Evolutionary conservation across 2,797 vertebrate species (phyloP).

Genomic region (Catharus ustulatus): DNA sequence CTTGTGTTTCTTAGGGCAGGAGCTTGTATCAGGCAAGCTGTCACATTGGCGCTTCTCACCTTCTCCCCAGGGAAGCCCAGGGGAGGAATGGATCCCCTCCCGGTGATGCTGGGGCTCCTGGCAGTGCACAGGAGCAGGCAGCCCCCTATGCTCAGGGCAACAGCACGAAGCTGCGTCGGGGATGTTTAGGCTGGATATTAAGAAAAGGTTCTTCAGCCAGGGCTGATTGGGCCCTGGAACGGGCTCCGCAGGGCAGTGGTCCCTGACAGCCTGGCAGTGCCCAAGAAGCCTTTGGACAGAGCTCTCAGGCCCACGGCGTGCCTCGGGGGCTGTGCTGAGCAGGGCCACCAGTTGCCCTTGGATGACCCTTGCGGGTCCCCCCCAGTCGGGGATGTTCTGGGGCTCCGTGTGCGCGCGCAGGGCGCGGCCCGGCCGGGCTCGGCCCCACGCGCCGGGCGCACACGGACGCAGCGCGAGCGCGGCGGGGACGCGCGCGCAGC

Average conservation of each 20-base stretch:
- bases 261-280: neutral
- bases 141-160: rapidly evolving
- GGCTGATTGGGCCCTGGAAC: neutral
- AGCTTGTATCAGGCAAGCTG: neutral
- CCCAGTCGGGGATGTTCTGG: rapidly evolving
- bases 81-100: neutral
- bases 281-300: rapidly evolving
- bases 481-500: neutral
- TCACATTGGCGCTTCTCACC: neutral
- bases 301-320: rapidly evolving
- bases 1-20: neutral
- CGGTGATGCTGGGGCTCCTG: neutral
- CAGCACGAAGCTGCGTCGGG: too few species aligned
- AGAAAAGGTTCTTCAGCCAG: neutral
- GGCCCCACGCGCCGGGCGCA: neutral
- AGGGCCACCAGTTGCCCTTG: rapidly evolving
- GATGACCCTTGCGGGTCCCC: neutral
- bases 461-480: neutral
- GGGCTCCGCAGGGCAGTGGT: too few species aligned
- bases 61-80: too few species aligned
- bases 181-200: neutral
- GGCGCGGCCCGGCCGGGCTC: neutral
- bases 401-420: neutral
- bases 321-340: neutral
- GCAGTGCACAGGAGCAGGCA: neutral